A percentile compares a stretch with the other conserved stretches of the same genome.
These are phyloP conservation scores for Scrobipalpa atriplicella DNA, from an alignment of 2,888 invertebrate species.

Conservation along the genomic window DNA sequence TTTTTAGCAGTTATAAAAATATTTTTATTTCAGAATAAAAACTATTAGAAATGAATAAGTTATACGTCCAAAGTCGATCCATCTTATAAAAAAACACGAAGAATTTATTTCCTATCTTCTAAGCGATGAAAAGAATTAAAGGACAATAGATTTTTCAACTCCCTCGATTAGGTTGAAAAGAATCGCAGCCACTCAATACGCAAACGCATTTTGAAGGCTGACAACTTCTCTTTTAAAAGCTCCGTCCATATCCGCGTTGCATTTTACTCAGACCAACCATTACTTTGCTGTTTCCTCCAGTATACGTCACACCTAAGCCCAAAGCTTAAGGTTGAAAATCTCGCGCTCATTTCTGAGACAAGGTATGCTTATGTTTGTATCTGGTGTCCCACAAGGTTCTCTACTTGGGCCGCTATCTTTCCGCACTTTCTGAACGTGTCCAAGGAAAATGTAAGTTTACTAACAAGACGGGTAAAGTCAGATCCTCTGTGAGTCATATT, in stretches of 20 bases:
- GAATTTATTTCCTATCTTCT: neutral
- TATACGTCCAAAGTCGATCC: no score
- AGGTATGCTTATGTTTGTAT: slow-evolving; percentile 36
- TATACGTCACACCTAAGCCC: slow-evolving; percentile 37
- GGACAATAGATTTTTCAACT: neutral
- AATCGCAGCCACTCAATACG: slow-evolving; percentile 21
- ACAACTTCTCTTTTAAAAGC: slow-evolving; percentile 69
- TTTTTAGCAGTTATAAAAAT: no score
- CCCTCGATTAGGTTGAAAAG: neutral
- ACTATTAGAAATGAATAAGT: no score
- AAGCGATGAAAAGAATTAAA: neutral
- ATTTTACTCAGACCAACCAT: slow-evolving; percentile 44
- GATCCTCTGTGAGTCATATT: slow-evolving; percentile 22
- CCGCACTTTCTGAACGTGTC: slow-evolving; percentile 52
- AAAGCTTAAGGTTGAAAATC: slow-evolving; percentile 43
- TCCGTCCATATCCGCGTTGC: slow-evolving; percentile 68
- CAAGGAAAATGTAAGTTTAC: slow-evolving; percentile 45
- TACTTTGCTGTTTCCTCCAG: slow-evolving; percentile 33
- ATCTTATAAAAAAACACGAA: no score
- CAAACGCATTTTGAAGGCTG: slow-evolving; percentile 64
- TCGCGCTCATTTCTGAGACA: neutral
- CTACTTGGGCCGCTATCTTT: slow-evolving; percentile 49
- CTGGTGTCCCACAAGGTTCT: slow-evolving; percentile 52
- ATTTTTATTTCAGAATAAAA: no score
- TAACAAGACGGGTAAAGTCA: slow-evolving; percentile 33